phyloP scores from a whole-genome alignment of 2,113 vertebrate genomes.

The Noturus placidus region DNA sequence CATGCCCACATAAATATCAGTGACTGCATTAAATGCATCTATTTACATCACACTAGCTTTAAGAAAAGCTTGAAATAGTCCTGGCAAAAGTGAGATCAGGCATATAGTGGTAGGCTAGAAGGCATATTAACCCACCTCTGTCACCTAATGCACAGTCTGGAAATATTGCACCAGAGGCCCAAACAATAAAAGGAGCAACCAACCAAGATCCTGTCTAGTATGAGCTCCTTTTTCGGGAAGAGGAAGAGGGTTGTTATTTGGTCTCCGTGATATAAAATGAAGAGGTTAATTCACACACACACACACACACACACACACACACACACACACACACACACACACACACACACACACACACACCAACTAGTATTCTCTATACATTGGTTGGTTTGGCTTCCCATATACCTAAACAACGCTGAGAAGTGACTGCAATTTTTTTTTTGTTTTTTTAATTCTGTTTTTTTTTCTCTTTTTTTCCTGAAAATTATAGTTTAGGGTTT shows the following conservation, averaged over 20 bases:
- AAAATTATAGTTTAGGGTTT: too few relatives aligned
- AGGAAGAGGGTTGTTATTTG: not conserved
- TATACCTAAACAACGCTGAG: too few relatives aligned
- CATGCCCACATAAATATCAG: slow-evolving; percentile 3
- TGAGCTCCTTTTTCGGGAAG: not conserved
- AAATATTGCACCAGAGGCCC: slow-evolving; percentile 16
- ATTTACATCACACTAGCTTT: not conserved
- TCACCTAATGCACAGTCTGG: slow-evolving; percentile 4
- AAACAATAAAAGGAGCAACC: not conserved
- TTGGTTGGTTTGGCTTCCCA: too few relatives aligned
- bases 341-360: slow-evolving; percentile 6
- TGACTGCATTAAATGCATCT: slow-evolving; percentile 9
- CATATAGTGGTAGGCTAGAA: not conserved
- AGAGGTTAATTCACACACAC: not conserved
- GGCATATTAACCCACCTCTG: slow-evolving; percentile 19
- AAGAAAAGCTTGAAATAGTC: not conserved
- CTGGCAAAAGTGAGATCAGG: slow-evolving; percentile 1
- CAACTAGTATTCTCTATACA: not conserved
- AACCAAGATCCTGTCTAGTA: slow-evolving; percentile 1
- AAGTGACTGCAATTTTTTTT: not conserved
- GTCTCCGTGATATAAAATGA: not conserved
- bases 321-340: slow-evolving; percentile 20
- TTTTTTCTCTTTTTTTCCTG: too few relatives aligned
- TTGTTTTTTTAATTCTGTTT: too few relatives aligned
- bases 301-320: slow-evolving; percentile 14